These are phyloP conservation scores for Chamaetylas fuelleborni DNA, from an alignment of 2,113 vertebrate species.

Conservation along the genomic window DNA sequence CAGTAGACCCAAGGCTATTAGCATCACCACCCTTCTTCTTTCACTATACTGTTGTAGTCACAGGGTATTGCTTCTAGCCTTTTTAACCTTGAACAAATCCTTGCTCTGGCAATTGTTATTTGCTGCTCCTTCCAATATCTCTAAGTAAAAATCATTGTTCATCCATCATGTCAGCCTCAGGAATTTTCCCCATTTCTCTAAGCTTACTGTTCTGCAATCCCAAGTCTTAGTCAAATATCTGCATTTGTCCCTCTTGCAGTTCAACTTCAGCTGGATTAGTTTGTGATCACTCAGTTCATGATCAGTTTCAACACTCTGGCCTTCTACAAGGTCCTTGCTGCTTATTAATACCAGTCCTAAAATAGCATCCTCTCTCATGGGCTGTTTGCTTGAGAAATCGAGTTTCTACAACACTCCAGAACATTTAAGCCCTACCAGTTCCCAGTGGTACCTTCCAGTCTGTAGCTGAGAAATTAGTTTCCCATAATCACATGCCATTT, in stretches of 20 bases:
- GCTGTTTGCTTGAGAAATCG: constrained; percentile 16
- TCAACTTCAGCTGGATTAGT: background rate
- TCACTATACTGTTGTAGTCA: background rate
- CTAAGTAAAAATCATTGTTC: background rate
- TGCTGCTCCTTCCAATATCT: background rate
- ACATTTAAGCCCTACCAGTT: constrained; percentile 7
- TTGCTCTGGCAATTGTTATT: background rate
- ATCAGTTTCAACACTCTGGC: background rate
- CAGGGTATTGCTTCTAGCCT: background rate
- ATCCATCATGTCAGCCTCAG: background rate
- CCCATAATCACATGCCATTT: background rate
- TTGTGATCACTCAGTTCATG: background rate
- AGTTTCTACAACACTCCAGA: background rate
- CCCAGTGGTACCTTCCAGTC: background rate
- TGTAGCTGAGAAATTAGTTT: background rate
- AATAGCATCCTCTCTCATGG: background rate
- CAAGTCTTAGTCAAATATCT: background rate
- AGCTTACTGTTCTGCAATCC: background rate
- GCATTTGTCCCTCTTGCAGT: background rate
- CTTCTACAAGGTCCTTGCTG: background rate
- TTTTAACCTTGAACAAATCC: background rate
- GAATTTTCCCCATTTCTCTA: background rate
- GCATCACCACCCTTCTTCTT: background rate
- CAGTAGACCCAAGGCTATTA: background rate
- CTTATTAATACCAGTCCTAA: constrained; percentile 9